phyloP scores from a whole-genome alignment of 2,797 vertebrate species.

The Ptychadena robeensis region DNA sequence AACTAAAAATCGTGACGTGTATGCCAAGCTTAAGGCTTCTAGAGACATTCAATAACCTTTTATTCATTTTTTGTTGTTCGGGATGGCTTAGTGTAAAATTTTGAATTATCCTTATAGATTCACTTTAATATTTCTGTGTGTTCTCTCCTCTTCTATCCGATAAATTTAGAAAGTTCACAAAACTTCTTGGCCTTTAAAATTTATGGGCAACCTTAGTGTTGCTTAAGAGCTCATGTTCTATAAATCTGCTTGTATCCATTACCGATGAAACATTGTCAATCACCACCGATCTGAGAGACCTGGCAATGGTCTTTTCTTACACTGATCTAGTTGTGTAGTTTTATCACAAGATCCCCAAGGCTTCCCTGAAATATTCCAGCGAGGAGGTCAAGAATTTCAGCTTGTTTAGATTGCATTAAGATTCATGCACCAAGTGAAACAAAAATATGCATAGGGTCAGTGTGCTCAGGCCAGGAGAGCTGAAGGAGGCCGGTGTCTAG shows the following conservation, averaged over 20 bases:
- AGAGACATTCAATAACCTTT: too few relatives aligned
- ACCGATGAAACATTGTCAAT: not conserved
- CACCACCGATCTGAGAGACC: not conserved
- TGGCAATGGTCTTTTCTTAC: not conserved
- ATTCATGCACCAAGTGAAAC: slow-evolving; percentile 42
- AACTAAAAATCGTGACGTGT: too few relatives aligned
- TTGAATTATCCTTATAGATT: too few relatives aligned
- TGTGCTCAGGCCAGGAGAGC: slow-evolving; percentile 38
- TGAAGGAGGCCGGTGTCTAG: slow-evolving; percentile 36
- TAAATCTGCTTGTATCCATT: not conserved
- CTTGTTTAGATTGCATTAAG: slow-evolving; percentile 53
- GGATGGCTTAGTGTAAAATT: too few relatives aligned
- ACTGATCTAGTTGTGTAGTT: slow-evolving; percentile 22
- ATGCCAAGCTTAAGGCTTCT: too few relatives aligned
- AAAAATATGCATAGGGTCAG: slow-evolving; percentile 21
- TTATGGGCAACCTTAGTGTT: not conserved
- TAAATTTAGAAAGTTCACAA: not conserved
- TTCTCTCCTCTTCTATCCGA: not conserved
- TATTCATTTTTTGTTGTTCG: too few relatives aligned
- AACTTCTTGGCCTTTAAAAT: not conserved
- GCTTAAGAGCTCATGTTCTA: not conserved
- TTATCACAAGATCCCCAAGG: not conserved
- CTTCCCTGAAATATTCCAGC: slow-evolving; percentile 53
- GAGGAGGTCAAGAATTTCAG: slow-evolving; percentile 52
- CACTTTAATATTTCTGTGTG: too few relatives aligned